phyloP scores from a whole-genome alignment of 2,888 invertebrate genomes.

The Camponotus fellah region DNA sequence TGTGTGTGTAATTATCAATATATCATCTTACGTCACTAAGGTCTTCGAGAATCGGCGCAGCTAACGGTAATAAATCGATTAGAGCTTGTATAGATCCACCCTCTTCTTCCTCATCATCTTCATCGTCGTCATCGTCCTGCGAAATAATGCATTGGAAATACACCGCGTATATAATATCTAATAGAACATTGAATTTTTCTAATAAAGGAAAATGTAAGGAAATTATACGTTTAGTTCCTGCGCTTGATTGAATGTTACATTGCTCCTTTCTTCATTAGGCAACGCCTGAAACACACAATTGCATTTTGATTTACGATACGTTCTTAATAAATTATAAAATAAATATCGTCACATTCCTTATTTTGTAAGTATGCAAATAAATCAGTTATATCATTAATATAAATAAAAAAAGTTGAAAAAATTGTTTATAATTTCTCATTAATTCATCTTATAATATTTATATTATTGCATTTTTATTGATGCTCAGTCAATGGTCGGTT shows the following conservation, averaged over 20 bases:
- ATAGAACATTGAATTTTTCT: neutral
- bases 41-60: constrained; percentile 83
- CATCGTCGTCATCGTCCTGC: constrained; percentile 34
- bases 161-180: neutral
- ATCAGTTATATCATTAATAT: neutral
- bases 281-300: constrained; percentile 61
- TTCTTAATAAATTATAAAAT: neutral
- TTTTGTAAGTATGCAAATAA: neutral
- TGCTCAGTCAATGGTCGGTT: neutral
- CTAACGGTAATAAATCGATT: constrained; percentile 79
- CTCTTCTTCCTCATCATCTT: constrained; percentile 66
- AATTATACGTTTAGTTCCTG: constrained; percentile 64
- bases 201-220: neutral
- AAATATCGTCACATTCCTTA: neutral
- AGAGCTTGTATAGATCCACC: constrained; percentile 81
- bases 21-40: constrained; percentile 82
- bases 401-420: constrained; percentile 7
- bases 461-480: constrained; percentile 33
- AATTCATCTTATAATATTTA: constrained; percentile 45
- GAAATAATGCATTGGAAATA: constrained; percentile 25
- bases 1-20: neutral
- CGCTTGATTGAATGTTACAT: constrained; percentile 65
- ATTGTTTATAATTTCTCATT: constrained; percentile 32
- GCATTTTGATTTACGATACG: constrained; percentile 13
- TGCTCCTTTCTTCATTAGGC: constrained; percentile 63